phyloP scores from a whole-genome alignment of 1,140 invertebrate species.

The Neelides sp. region DNA sequence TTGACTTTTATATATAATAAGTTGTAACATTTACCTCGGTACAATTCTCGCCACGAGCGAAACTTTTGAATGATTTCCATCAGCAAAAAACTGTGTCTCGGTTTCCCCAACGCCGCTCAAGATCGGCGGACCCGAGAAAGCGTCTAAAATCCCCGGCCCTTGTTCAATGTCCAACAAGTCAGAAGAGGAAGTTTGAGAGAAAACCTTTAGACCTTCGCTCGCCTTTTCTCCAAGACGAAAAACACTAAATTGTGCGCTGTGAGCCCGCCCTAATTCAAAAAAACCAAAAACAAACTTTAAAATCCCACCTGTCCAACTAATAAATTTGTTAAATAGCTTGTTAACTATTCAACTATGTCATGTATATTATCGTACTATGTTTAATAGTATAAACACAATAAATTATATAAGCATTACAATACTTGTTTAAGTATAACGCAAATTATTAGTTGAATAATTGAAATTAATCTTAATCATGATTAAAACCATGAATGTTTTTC shows the following conservation, averaged over 20 bases:
- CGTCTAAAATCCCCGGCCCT: conserved; percentile 38
- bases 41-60: conserved; percentile 38
- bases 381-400: neutral
- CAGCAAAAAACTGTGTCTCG: conserved; percentile 38
- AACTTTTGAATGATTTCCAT: conserved; percentile 41
- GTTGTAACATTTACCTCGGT: conserved; percentile 38
- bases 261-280: conserved; percentile 37
- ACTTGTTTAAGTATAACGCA: neutral
- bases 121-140: conserved; percentile 39
- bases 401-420: neutral
- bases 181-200: conserved; percentile 38
- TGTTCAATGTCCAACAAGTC: conserved; percentile 36
- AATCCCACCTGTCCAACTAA: neutral
- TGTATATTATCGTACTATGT: neutral
- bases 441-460: neutral
- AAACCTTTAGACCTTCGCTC: conserved; percentile 36
- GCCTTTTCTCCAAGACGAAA: conserved; percentile 37
- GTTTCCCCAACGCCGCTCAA: conserved; percentile 37
- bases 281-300: neutral
- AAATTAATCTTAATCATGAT: neutral
- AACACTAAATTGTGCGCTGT: conserved; percentile 36
- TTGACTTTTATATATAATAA: neutral
- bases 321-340: neutral
- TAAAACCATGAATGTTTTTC: conserved; percentile 22
- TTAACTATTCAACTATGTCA: neutral